These are phyloP conservation scores for Antrozous pallidus DNA, from an alignment of 2,797 vertebrate species.

Conservation along the genomic window DNA sequence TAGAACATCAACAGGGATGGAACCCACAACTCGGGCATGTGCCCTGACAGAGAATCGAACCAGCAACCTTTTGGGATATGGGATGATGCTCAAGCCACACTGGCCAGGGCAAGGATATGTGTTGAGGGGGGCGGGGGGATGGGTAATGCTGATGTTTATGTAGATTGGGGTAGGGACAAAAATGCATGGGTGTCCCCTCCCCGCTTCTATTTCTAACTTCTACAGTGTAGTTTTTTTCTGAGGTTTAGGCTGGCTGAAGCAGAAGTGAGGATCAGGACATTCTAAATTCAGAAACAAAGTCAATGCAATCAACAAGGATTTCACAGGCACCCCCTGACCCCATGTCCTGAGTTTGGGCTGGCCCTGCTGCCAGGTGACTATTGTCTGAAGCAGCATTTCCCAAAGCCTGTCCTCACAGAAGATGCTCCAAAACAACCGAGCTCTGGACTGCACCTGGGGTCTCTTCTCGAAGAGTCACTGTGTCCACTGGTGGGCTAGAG, in stretches of 20 bases:
- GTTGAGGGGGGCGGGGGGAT: not conserved
- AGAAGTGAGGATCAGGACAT: not conserved
- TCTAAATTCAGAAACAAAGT: not conserved
- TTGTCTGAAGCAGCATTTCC: not conserved
- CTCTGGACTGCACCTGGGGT: not conserved
- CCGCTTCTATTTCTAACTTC: not conserved
- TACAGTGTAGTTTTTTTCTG: not conserved
- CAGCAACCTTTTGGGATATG: not conserved
- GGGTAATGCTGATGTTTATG: rapidly evolving
- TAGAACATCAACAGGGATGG: not conserved
- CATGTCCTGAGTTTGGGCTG: rapidly evolving
- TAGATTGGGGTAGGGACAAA: not conserved
- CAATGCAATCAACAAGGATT: not conserved
- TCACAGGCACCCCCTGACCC: rapidly evolving
- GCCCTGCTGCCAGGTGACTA: not conserved
- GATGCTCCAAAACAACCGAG: not conserved
- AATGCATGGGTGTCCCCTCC: rapidly evolving
- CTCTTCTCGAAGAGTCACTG: not conserved
- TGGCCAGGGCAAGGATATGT: not conserved
- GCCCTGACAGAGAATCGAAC: no score
- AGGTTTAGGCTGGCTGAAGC: not conserved
- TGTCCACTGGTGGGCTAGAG: not conserved
- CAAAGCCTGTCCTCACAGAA: not conserved
- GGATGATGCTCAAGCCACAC: not conserved
- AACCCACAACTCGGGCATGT: no score